phyloP scores from a whole-genome alignment of 2,888 invertebrate genomes.

The Caenorhabditis angaria region DNA sequence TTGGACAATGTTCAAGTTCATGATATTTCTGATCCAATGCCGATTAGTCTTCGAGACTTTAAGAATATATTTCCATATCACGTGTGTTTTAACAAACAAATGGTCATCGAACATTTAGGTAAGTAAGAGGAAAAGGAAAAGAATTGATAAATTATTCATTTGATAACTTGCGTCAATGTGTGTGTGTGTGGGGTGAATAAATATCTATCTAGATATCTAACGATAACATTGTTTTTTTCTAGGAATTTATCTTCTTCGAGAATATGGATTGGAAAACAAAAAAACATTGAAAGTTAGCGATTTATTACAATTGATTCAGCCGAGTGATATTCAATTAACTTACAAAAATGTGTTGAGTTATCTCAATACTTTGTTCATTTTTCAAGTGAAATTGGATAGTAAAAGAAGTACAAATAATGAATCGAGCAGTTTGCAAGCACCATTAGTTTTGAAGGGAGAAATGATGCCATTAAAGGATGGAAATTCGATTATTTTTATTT shows the following conservation, averaged over 20 bases:
- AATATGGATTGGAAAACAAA: slow-evolving; percentile 62
- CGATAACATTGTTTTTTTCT: slow-evolving; percentile 1
- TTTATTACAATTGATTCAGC: slow-evolving; percentile 64
- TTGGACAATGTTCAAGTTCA: neutral
- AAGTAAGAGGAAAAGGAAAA: slow-evolving; percentile 10
- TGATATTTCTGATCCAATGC: slow-evolving; percentile 14
- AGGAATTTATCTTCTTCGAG: slow-evolving; percentile 60
- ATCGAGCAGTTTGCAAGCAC: slow-evolving; percentile 49
- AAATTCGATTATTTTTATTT: slow-evolving; percentile 65
- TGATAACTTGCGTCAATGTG: neutral
- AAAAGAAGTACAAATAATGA: slow-evolving; percentile 55
- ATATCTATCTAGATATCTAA: too few species aligned
- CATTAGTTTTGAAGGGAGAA: slow-evolving; percentile 52
- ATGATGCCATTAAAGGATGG: slow-evolving; percentile 65
- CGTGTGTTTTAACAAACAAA: slow-evolving; percentile 67
- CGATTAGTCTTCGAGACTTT: slow-evolving; percentile 48
- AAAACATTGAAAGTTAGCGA: slow-evolving; percentile 64
- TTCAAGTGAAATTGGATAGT: slow-evolving; percentile 60
- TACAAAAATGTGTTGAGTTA: slow-evolving; percentile 65
- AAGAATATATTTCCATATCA: slow-evolving; percentile 66
- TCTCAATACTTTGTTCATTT: slow-evolving; percentile 67
- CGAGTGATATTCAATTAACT: slow-evolving; percentile 65
- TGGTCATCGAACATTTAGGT: slow-evolving; percentile 68
- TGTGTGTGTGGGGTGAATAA: neutral
- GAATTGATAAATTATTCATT: too few species aligned